phyloP scores from a whole-genome alignment of 1,140 invertebrate species.

The Drosophila ercepeae region DNA sequence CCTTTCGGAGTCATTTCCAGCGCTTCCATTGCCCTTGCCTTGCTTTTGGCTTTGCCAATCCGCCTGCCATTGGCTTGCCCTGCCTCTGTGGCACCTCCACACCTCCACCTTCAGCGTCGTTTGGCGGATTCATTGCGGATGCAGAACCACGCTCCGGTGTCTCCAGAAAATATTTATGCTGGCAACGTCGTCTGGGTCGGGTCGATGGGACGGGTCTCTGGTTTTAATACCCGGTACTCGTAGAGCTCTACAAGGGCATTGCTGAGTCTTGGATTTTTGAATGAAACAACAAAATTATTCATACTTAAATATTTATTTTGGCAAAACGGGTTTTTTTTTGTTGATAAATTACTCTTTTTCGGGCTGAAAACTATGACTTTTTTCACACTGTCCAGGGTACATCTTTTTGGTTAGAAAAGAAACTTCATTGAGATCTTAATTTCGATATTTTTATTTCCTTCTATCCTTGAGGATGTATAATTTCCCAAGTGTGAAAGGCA shows the following conservation, averaged over 20 bases:
- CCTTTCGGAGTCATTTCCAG: conserved; percentile 42
- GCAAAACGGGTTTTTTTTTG: too few species aligned
- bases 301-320: too few species aligned
- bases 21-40: conserved; percentile 36
- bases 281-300: background rate
- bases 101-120: background rate
- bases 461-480: too few species aligned
- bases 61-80: conserved; percentile 1
- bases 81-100: background rate
- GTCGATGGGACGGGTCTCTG: conserved; percentile 52
- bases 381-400: too few species aligned
- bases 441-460: too few species aligned
- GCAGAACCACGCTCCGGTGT: conserved; percentile 57
- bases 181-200: too few species aligned
- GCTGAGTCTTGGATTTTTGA: background rate
- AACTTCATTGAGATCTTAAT: too few species aligned
- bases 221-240: conserved; percentile 46
- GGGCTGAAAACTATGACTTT: too few species aligned
- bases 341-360: too few species aligned
- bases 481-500: too few species aligned
- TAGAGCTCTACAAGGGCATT: background rate
- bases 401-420: too few species aligned
- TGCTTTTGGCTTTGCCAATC: conserved; percentile 18
- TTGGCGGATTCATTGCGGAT: conserved; percentile 43
- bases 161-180: too few species aligned